A percentile compares a stretch with the other conserved stretches of the same genome.
Conservation (phyloP, 2,113 vertebrate genomes). For the Furnarius figulus region DNA sequence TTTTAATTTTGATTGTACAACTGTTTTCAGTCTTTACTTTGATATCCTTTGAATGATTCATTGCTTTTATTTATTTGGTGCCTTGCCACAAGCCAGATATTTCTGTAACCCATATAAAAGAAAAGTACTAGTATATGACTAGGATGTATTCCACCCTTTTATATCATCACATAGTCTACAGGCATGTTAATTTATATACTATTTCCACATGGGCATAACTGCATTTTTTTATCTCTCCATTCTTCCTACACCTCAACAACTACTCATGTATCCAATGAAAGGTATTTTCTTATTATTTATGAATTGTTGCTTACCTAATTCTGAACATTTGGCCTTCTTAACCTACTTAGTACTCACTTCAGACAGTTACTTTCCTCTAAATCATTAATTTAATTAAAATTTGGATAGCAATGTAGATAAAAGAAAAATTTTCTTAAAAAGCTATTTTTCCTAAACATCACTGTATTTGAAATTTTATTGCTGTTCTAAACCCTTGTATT, state of each 20-base stretch:
- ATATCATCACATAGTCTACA: neutral
- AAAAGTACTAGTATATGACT: neutral
- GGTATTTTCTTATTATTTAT: neutral
- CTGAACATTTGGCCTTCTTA: neutral
- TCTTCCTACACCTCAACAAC: neutral
- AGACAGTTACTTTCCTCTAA: neutral
- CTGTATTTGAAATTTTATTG: neutral
- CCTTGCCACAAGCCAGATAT: neutral
- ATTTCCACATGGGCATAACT: neutral
- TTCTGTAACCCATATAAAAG: neutral
- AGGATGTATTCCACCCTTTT: neutral
- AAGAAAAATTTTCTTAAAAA: neutral
- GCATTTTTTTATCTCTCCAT: neutral
- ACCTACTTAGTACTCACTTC: neutral
- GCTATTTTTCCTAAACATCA: neutral
- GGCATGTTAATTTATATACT: neutral
- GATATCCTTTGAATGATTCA: neutral
- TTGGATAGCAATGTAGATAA: neutral
- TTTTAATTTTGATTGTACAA: slow-evolving; percentile 35
- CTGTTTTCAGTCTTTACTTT: neutral
- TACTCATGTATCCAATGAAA: neutral
- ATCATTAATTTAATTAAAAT: neutral
- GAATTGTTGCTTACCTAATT: neutral
- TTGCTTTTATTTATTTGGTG: neutral
- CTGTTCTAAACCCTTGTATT: neutral